Base-by-base conservation (phyloP, 2,113 vertebrate species). In the Nycticebus coucang region DNA sequence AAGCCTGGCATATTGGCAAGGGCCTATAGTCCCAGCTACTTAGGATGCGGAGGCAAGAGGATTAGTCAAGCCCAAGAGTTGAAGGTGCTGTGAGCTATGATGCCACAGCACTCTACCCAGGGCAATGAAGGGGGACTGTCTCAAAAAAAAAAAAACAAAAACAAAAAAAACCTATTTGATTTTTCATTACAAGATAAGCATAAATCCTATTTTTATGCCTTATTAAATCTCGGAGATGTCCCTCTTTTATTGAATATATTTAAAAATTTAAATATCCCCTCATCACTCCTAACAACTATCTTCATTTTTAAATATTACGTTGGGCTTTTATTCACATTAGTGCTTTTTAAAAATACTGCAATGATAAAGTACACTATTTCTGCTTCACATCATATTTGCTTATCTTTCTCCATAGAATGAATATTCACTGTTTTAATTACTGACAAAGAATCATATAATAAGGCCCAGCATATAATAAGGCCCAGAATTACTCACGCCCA, bases 201-300 rank as follows among this genome's bases (percentile, higher is more conserved):
- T 21, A 92, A 90, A 83, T 66, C 22, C 13, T 14, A 75, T 94
- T 83, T 94, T 66, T 80, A 15, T 80, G 35, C 10, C 55, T 92
- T 92, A 91, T 78, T 93, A 75, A 89, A 87, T 24, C 1, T 74
- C 84, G 7, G 41, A 87, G n/a, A 37, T 33, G 62, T 22, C 14
- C 8, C 3, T 85, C 41, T 85, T 85, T 87, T 78, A 94, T 0
- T 83, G 21, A 87, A 53, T 60, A 45, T 84, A 93, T 60, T 82
- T 93, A 87, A 78, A 95, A 82, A 95, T 71, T 26, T 85, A 86
- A 68, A 37, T 84, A 90, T 33, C 4, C 4, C 26, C 33, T 94
- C 45, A 89, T 78, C 2, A 60, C 92, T 87, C 28, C 18, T 89
- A 92, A 91, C 30, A 64, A 91, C 55, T 81, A 87, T 41, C 62